Conservation (phyloP, 2,888 invertebrate species). For the Drosophila nr. perissopoda region DNA sequence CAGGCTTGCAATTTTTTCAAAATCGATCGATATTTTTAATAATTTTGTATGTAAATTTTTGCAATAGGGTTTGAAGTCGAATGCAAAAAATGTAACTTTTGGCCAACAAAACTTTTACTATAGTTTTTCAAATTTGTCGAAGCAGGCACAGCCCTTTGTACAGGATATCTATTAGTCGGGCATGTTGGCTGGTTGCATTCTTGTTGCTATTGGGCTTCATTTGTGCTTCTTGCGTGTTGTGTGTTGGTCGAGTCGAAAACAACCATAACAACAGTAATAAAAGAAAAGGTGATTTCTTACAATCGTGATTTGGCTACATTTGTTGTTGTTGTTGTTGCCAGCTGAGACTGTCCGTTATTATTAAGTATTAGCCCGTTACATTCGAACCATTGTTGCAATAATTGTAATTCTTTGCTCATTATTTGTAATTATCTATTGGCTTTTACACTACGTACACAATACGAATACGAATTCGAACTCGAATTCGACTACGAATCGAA, state of each 20-base stretch:
- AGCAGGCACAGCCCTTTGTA: background rate
- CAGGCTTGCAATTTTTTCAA: background rate
- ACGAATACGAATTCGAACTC: background rate
- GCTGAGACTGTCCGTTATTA: conserved; percentile 45
- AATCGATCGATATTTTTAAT: background rate
- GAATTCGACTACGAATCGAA: background rate
- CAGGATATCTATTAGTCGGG: conserved; percentile 15
- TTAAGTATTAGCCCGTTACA: conserved; percentile 47
- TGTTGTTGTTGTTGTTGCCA: conserved; percentile 20
- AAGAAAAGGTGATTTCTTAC: conserved; percentile 57
- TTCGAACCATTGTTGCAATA: conserved; percentile 36
- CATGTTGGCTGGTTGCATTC: background rate
- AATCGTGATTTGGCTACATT: conserved; percentile 64
- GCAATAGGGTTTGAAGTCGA: background rate
- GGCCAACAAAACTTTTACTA: background rate
- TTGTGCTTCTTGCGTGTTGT: conserved; percentile 64
- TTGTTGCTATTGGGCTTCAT: conserved; percentile 35
- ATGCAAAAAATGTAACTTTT: too few relatives aligned
- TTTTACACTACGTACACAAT: conserved; percentile 19
- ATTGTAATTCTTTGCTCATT: conserved; percentile 55
- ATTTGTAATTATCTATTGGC: conserved; percentile 41
- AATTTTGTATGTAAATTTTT: background rate
- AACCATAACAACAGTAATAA: conserved; percentile 26
- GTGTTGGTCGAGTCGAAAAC: conserved; percentile 48
- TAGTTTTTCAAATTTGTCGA: background rate